A percentile compares a stretch with the other conserved stretches of the same genome.
These are phyloP conservation scores for Drosophila picticornis DNA, from an alignment of 2,888 invertebrate genomes.

Conservation along the genomic window DNA sequence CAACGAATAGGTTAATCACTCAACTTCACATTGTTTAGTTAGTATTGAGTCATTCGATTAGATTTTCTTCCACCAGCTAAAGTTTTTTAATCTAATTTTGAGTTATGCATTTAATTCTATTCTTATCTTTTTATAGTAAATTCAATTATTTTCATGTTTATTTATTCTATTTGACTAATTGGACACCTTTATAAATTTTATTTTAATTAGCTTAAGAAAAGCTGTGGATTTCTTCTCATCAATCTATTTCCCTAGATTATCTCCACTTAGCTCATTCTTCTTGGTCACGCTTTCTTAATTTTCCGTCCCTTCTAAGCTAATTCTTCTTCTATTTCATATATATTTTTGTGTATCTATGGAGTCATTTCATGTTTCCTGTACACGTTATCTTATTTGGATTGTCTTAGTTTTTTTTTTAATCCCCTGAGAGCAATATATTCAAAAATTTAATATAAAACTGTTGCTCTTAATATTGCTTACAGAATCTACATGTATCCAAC, in stretches of 20 bases:
- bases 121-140: not conserved
- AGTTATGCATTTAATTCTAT: not conserved
- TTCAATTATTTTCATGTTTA: not conserved
- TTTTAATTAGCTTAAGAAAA: not conserved
- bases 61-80: not conserved
- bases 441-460: not conserved
- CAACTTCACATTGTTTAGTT: not conserved
- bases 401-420: not conserved
- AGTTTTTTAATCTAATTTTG: not conserved
- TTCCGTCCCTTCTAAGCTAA: not conserved
- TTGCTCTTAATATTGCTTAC: not conserved
- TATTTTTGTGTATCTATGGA: not conserved
- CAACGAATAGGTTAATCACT: not conserved
- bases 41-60: not conserved
- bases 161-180: not conserved
- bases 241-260: not conserved
- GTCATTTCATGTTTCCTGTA: not conserved
- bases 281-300: not conserved
- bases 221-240: not conserved
- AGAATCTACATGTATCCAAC: not conserved
- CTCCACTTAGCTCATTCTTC: not conserved
- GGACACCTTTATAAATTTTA: not conserved
- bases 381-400: not conserved
- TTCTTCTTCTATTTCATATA: not conserved
- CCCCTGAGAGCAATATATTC: not conserved